phyloP scores from a whole-genome alignment of 2,888 invertebrate genomes.

The Lycocerus yunnanus region DNA sequence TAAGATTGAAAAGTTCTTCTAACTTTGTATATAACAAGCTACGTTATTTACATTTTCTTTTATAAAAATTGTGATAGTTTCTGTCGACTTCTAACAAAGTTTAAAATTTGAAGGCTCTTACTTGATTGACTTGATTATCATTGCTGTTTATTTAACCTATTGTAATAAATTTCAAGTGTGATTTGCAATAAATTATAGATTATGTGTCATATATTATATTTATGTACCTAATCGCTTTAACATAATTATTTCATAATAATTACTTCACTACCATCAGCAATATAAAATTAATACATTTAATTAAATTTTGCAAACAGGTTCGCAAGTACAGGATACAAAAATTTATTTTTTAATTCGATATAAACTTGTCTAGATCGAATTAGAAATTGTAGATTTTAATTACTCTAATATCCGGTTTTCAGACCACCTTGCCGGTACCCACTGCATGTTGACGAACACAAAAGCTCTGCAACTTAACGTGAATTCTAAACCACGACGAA shows the following conservation, averaged over 20 bases:
- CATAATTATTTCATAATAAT: background rate
- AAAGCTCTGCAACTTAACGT: too few relatives aligned
- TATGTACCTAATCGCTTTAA: background rate
- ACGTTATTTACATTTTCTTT: constrained; percentile 33
- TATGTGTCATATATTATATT: background rate
- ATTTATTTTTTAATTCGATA: background rate
- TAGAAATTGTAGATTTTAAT: too few relatives aligned
- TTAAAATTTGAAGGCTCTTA: constrained; percentile 14
- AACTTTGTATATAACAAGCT: constrained; percentile 32
- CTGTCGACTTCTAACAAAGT: constrained; percentile 24
- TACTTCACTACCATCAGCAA: background rate
- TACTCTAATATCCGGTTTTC: too few relatives aligned
- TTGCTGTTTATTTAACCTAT: background rate
- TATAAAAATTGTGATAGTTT: constrained; percentile 29
- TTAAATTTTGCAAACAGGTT: background rate
- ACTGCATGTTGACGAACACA: too few relatives aligned
- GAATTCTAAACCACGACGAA: too few relatives aligned
- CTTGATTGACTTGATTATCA: background rate
- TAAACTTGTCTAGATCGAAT: too few relatives aligned
- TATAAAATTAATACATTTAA: background rate
- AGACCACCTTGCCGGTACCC: too few relatives aligned
- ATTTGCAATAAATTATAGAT: background rate
- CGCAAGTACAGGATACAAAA: background rate
- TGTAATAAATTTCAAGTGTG: background rate
- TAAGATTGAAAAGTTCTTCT: constrained; percentile 51